Evolutionary conservation across 2,888 invertebrate genomes (phyloP).

Genomic region (Steinernema hermaphroditum): DNA sequence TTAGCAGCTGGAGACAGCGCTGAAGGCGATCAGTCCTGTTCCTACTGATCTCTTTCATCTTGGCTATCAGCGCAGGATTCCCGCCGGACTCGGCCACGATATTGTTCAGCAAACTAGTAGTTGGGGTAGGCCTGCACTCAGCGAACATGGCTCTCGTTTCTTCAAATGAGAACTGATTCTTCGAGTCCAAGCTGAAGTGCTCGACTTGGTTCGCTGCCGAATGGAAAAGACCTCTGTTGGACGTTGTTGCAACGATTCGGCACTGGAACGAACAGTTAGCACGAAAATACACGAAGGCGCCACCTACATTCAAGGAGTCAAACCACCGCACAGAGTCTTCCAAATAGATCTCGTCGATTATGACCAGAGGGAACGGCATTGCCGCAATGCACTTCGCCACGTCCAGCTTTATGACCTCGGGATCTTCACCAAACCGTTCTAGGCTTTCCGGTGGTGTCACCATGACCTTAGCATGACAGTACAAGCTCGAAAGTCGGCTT

Average conservation of each 20-base stretch:
- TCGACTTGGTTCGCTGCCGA: background rate
- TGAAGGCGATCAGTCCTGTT: conserved; percentile 11
- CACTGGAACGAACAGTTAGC: background rate
- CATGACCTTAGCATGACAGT: background rate
- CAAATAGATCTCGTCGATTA: background rate
- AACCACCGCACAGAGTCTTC: conserved; percentile 8
- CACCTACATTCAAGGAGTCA: background rate
- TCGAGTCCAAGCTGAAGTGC: conserved; percentile 5
- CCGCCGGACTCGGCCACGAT: background rate
- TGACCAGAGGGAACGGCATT: background rate
- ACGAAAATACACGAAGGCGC: background rate
- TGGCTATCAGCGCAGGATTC: conserved; percentile 4
- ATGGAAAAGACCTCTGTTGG: background rate
- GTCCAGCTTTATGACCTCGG: background rate
- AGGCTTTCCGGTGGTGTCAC: background rate
- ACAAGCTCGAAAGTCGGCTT: background rate
- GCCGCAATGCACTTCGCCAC: background rate
- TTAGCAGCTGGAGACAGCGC: background rate
- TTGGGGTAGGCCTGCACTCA: background rate
- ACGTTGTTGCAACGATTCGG: conserved; percentile 12
- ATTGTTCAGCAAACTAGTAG: background rate
- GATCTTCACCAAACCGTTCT: background rate
- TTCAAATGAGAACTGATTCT: background rate
- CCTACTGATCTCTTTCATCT: conserved; percentile 10
- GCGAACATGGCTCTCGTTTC: background rate